These are phyloP conservation scores for Tupaia tana DNA, from an alignment of 2,113 vertebrate genomes.

Conservation along the genomic window DNA sequence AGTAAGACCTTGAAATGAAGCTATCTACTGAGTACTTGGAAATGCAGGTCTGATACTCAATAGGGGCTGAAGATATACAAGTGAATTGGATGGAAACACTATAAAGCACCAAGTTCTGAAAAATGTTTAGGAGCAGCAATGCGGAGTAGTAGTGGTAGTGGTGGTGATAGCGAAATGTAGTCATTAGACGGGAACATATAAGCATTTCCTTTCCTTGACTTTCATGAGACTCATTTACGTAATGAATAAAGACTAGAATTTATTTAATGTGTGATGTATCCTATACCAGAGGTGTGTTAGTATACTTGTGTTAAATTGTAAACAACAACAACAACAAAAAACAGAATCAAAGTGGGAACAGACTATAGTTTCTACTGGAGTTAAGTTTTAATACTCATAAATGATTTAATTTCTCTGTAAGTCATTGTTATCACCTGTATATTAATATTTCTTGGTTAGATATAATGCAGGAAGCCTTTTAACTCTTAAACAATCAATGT, in stretches of 20 bases:
- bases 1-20: not conserved
- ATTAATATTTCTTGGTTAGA: conserved; percentile 19
- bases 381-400: conserved; percentile 9
- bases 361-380: not conserved
- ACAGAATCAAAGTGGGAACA: not conserved
- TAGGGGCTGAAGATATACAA: not conserved
- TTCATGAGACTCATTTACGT: not conserved
- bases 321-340: not conserved
- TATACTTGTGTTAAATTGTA: not conserved
- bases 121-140: not conserved
- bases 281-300: not conserved
- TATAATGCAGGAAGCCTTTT: not conserved
- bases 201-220: not conserved
- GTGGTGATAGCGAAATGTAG: not conserved
- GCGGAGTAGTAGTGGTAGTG: not conserved
- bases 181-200: not conserved
- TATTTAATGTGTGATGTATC: not conserved
- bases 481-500: not conserved
- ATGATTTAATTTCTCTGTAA: not conserved
- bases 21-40: not conserved
- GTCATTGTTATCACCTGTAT: not conserved
- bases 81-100: not conserved
- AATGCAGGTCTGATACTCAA: not conserved
- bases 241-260: not conserved
- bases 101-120: not conserved